Evolutionary conservation across 2,888 invertebrate species (phyloP), one percentile per base, ranked within the genome.

Genomic region (Hermaeophaga mercurialis): DNA sequence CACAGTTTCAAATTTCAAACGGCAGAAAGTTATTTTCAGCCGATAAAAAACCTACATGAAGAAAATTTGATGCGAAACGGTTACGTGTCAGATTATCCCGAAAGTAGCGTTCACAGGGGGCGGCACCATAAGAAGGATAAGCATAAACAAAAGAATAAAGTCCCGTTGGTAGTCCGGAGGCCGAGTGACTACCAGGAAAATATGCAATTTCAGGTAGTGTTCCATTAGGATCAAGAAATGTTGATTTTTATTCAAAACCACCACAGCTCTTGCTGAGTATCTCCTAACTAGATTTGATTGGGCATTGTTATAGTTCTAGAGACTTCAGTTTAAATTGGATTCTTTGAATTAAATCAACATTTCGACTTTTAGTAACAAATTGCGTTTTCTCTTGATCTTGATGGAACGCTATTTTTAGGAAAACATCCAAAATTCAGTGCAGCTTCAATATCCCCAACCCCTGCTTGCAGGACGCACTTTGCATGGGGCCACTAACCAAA

Each of bases 21-120:
- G 50, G 77, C 78, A 19, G 79, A 79, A 61, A 85, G 84, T 69
- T 85, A 85, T 67, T 85, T 85, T 66, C 85, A 85, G 78, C 85
- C 85, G 4, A 84, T 85, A 63, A 82, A 84, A 67, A 84, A 84
- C 67, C 83, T 84, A 65, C 80, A 84, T 68, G 78, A 78, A 59
- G 76, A 78, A 59, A 76, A 78, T 55, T 59, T 78, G 41, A 77
- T 78, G 75, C 65, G 74, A 49, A 78, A 78, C 64, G 78, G 78
- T 19, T 78, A 77, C 66, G 70, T 72, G 22, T 71, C 75, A 26
- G 75, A 77, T 52, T 73, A 75, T 59, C 72, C 75, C 5, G 71
- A 71, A 18, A 67, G 70, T 17, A 71, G 66, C 52, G 59, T 63
- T n/a, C 69, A 72, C 43, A 56, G 61, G 19, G 55, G 61, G 8